Percentiles rank a stretch among this genome's conserved stretches.
Evolutionary conservation across 2,888 invertebrate species (phyloP).

Genomic region (Caenorhabditis angaria): DNA sequence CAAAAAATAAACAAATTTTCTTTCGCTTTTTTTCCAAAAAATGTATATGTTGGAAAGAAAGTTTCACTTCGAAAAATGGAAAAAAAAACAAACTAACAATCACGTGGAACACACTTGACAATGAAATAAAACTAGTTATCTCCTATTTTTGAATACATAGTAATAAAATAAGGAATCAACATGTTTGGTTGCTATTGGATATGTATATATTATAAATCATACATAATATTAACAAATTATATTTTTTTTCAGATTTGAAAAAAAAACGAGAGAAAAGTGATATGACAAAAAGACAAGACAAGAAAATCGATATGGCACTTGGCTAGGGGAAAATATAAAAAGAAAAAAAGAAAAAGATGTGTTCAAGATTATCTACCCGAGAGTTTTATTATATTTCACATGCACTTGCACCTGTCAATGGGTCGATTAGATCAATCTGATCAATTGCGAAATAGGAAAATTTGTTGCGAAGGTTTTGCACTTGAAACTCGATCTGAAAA

Average conservation of each 20-base stretch:
- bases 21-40: background rate
- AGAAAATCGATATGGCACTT: background rate
- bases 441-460: conserved; percentile 59
- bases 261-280: too few relatives aligned
- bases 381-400: conserved; percentile 21
- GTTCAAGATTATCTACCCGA: background rate
- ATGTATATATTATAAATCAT: background rate
- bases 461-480: conserved; percentile 52
- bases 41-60: background rate
- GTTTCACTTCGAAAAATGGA: background rate
- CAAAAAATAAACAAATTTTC: background rate
- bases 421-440: conserved; percentile 59
- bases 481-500: conserved; percentile 54
- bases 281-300: too few relatives aligned
- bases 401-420: conserved; percentile 35
- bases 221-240: too few relatives aligned
- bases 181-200: conserved; percentile 2
- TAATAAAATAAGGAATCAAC: background rate
- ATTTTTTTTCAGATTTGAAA: too few relatives aligned
- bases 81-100: background rate
- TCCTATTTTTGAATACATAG: background rate
- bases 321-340: background rate
- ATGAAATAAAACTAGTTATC: background rate
- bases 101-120: conserved; percentile 4
- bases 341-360: background rate